Evolutionary conservation across 1,140 invertebrate species (phyloP).

Genomic region (Pseudoatta argentina): DNA sequence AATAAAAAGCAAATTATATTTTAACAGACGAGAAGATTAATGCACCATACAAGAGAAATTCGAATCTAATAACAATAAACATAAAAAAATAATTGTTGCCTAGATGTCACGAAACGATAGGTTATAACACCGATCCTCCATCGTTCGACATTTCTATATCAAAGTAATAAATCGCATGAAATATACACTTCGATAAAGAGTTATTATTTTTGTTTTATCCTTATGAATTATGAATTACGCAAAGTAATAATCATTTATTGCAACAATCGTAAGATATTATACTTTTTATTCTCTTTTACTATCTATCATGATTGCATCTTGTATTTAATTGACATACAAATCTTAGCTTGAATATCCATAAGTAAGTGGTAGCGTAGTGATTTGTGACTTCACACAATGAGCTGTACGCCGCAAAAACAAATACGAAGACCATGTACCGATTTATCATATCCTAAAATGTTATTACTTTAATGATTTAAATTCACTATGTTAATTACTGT

Average conservation of each 20-base stretch:
- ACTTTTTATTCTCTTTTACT: background rate
- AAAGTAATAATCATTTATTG: background rate
- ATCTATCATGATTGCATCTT: background rate
- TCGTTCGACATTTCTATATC: background rate
- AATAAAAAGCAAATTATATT: background rate
- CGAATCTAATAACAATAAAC: background rate
- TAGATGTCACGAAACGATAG: background rate
- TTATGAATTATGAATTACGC: background rate
- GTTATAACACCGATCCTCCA: background rate
- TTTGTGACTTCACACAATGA: background rate
- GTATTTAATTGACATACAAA: background rate
- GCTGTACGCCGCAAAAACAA: too few relatives aligned
- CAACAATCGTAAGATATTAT: background rate
- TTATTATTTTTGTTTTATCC: background rate
- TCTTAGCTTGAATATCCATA: background rate
- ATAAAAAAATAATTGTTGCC: background rate
- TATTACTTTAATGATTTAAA: constrained; percentile 4
- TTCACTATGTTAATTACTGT: background rate
- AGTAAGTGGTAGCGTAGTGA: background rate
- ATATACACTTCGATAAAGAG: background rate
- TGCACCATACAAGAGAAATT: background rate
- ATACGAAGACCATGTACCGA: too few relatives aligned
- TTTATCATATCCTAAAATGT: background rate
- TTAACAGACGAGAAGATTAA: background rate
- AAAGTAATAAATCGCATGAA: background rate